Base-by-base conservation (phyloP, 2,113 vertebrate genomes). In the Leptobrachium ailaonicum region DNA sequence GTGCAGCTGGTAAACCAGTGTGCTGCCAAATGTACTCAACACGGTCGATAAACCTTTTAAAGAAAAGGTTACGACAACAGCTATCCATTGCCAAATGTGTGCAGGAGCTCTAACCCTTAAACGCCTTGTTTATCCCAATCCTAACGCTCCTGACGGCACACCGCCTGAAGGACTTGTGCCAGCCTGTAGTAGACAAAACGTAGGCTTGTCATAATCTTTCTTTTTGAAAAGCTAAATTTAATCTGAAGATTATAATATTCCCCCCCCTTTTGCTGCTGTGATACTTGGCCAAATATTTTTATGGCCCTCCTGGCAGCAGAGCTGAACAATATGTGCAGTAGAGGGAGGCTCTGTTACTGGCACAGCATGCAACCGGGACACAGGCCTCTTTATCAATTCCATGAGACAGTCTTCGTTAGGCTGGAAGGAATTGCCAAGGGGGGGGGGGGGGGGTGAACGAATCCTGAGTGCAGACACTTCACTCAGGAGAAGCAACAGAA, bases 201-300 rank as follows among this genome's bases (percentile, higher is more conserved):
- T 62, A 60, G 42, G 63, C 71, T 62, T 50, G n/a, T 66, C 44
- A 60, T 41, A 53, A 62, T 42, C 54, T n/a, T 13, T 58, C 41
- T 47, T 47, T 56, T 72, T 40, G 40, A 58, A 43, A n/a, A 68
- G 53, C 71, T 81, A 81, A 75, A 81, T 81, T 81, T 74, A 81
- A 68, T 69, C 79, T 47, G 64, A 81, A 75, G 53, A 80, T 75
- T 69, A 60, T 69, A 81, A 74, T 80, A 74, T 81, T 81, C 75
- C 75, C 62, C 78, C 20, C 20, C 50, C 71, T 47, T 80, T 80
- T 68, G 62, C 66, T 81, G 79, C 79, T 81, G 79, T 81, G 79
- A 81, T 81, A 81, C 45, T 81, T 75, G 79, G 79, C 79, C 79
- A 81, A 81, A 81, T 80, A 81, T 69, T 75, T 81, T 81, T 75